A percentile compares a stretch with the other conserved stretches of the same genome.
Conservation (phyloP, 92 coral and sea anemone genomes). For the Bergia sp. region DNA sequence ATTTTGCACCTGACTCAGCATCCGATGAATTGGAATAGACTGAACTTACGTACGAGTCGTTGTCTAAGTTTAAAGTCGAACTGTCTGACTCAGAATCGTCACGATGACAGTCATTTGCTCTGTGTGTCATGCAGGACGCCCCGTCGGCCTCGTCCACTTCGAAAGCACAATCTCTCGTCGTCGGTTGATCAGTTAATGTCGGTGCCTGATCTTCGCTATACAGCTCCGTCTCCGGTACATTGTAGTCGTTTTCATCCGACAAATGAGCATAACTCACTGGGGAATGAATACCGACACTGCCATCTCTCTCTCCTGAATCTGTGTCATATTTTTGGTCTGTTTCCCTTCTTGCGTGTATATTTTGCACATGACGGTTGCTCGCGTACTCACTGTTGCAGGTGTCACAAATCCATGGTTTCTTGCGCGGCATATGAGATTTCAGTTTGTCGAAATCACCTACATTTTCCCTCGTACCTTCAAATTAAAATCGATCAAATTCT, state of each 20-base stretch:
- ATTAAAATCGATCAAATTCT: no score
- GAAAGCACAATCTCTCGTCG: neutral
- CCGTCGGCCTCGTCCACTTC: neutral
- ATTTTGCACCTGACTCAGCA: neutral
- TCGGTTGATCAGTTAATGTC: no score
- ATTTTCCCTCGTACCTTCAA: no score
- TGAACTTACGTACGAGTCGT: neutral
- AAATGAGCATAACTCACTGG: neutral
- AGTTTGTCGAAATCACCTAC: no score
- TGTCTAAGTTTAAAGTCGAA: neutral
- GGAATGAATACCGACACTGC: neutral
- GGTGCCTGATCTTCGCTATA: no score
- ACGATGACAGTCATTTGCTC: constrained; percentile 1
- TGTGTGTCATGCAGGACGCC: constrained; percentile 4
- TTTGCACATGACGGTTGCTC: no score
- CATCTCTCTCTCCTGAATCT: no score
- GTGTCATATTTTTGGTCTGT: no score
- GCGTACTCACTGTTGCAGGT: no score
- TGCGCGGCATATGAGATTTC: no score
- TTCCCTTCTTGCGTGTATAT: no score
- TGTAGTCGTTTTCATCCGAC: neutral
- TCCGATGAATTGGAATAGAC: neutral
- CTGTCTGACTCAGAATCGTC: neutral
- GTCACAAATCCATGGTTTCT: no score
- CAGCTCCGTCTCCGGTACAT: neutral